phyloP scores from a whole-genome alignment of 2,113 vertebrate species.

The Daboia siamensis region DNA sequence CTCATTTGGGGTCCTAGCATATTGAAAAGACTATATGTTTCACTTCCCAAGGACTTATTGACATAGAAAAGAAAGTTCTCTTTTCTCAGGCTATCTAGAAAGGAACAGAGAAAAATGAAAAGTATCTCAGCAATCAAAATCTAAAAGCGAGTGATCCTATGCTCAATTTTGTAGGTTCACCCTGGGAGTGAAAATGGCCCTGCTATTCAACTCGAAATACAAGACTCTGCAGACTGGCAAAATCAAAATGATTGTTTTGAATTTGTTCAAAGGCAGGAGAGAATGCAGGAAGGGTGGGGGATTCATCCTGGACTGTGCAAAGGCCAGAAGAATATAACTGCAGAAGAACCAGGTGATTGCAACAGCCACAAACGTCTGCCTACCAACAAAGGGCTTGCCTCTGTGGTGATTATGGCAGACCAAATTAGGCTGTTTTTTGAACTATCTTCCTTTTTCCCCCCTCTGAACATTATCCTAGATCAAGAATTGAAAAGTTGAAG shows the following conservation, averaged over 20 bases:
- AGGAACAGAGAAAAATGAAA: constrained; percentile 10
- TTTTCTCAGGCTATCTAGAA: background rate
- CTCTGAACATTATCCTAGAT: background rate
- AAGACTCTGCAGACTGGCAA: background rate
- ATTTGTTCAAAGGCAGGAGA: background rate
- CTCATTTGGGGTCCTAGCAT: background rate
- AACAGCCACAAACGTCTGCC: background rate
- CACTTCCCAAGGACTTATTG: background rate
- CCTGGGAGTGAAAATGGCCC: background rate
- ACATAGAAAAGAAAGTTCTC: background rate
- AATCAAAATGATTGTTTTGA: background rate
- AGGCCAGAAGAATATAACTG: background rate
- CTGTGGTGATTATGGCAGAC: background rate
- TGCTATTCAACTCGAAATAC: background rate
- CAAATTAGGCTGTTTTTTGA: background rate
- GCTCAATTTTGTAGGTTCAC: background rate
- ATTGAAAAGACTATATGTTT: background rate
- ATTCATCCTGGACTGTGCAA: background rate
- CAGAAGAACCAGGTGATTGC: background rate
- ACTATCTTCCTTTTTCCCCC: background rate
- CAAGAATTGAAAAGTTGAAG: background rate
- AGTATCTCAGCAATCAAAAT: background rate
- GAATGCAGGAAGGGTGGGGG: background rate
- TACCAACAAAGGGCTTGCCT: background rate
- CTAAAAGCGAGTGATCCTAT: background rate